Evolutionary conservation across 2,888 invertebrate genomes (phyloP).

Genomic region (Folsomia manolachei): DNA sequence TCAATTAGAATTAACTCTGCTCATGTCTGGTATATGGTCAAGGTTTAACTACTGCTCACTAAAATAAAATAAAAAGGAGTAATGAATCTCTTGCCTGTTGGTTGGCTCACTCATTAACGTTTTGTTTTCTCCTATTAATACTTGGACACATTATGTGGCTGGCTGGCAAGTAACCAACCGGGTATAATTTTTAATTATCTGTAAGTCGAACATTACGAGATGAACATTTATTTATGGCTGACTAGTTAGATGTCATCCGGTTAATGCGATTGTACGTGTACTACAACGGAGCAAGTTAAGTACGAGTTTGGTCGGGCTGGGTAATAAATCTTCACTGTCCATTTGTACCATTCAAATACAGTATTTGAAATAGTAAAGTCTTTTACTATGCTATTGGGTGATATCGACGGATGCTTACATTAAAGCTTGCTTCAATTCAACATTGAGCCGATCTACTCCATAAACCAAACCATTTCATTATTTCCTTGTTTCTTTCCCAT

Average conservation of each 20-base stretch:
- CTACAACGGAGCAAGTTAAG: too few species aligned
- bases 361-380: too few species aligned
- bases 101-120: neutral
- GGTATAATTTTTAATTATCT: neutral
- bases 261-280: slow-evolving; percentile 15
- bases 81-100: neutral
- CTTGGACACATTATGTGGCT: neutral
- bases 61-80: neutral
- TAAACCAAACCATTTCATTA: too few species aligned
- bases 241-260: slow-evolving; percentile 12
- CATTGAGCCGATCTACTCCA: too few species aligned
- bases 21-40: neutral
- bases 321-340: slow-evolving; percentile 9
- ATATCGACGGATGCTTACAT: neutral
- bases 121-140: too few species aligned
- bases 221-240: slow-evolving; percentile 11
- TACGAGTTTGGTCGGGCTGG: neutral
- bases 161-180: neutral
- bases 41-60: neutral
- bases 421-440: neutral
- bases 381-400: too few species aligned
- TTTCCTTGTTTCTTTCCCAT: neutral
- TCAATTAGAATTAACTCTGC: neutral
- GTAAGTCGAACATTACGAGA: neutral
- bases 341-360: neutral